Evolutionary conservation across 2,888 invertebrate species (phyloP), one percentile per base, ranked within the genome.

Genomic region (Epinotia demarniana): DNA sequence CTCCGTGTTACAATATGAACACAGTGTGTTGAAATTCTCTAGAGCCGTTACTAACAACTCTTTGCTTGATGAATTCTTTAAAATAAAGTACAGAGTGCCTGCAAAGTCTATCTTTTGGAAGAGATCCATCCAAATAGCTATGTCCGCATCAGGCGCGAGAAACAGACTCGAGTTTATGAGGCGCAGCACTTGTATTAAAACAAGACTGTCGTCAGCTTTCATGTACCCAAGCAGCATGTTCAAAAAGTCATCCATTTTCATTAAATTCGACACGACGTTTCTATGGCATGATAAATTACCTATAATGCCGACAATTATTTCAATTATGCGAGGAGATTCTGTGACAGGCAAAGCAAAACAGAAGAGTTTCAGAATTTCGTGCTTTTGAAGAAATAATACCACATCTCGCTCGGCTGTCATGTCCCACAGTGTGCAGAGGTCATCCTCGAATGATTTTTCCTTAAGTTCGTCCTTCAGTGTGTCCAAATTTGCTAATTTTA

Each of bases 401-500:
- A 98, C 96, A 83, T 97, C 97, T 79, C 95, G 95, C 80, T 98
- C 97, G 0, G 96, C 94, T 0, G 97, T 96, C 97, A 97, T 98
- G 81, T 98, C 97, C 98, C 98, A 98, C 0, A 98, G 87, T 8
- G 96, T 95, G 83, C 97, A 97, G 55, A 98, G 91, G 82, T 97
- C 96, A 33, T 95, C 95, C 90, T 98, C 97, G 66, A 97, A 91
- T 0, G 95, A 91, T 76, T 95, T 93, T 72, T 94, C 94, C 86
- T 95, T 95, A 61, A 95, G 90, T 79, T 95, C 93, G 70, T 96
- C 94, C 61, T 94, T 91, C 6, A 93, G 79, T 2, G 89, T 89
- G 70, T 92, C 90, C 57, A 93, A 84, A 82, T 95, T 92, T 0
- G 94, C 94, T 16, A 97, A 89, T 86, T 96, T 95, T 74, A 97